A percentile compares a stretch with the other conserved stretches of the same genome.
These are phyloP conservation scores for Grammomys surdaster DNA, from an alignment of 2,113 vertebrate genomes.

Conservation along the genomic window DNA sequence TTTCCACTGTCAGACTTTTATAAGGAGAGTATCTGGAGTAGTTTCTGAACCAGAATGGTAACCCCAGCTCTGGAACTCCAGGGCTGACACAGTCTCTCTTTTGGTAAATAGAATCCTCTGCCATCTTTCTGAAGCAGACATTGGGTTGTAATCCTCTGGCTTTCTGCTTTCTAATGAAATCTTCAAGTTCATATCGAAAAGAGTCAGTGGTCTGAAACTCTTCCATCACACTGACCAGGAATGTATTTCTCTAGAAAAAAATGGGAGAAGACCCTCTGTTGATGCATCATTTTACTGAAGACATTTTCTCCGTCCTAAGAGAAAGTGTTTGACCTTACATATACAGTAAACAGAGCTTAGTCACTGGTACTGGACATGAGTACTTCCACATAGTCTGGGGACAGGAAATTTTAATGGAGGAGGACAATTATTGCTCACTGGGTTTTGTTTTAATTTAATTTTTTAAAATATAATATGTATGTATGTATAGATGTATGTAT, in stretches of 20 bases:
- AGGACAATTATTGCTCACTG: not conserved
- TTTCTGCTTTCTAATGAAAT: conserved; percentile 68
- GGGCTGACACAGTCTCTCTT: not conserved
- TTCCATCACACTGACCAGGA: not conserved
- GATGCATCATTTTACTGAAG: not conserved
- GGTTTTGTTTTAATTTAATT: not conserved
- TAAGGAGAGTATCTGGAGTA: accelerated
- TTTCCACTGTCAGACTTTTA: not conserved
- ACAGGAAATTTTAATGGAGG: not conserved
- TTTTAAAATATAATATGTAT: too few relatives aligned
- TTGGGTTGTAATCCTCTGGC: conserved; percentile 62
- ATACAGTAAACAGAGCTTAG: not conserved
- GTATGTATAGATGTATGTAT: too few relatives aligned
- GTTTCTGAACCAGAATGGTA: not conserved
- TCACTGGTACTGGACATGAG: not conserved
- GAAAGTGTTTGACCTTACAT: not conserved
- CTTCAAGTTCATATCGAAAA: conserved; percentile 67
- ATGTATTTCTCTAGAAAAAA: conserved; percentile 8
- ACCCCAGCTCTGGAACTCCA: not conserved
- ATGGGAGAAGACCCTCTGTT: not conserved
- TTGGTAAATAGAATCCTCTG: not conserved
- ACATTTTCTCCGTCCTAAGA: not conserved
- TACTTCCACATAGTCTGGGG: not conserved
- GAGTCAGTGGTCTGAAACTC: not conserved
- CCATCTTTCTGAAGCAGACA: not conserved